Evolutionary conservation across 1,140 invertebrate species (phyloP).

Genomic region (Mesaphorura yosii): DNA sequence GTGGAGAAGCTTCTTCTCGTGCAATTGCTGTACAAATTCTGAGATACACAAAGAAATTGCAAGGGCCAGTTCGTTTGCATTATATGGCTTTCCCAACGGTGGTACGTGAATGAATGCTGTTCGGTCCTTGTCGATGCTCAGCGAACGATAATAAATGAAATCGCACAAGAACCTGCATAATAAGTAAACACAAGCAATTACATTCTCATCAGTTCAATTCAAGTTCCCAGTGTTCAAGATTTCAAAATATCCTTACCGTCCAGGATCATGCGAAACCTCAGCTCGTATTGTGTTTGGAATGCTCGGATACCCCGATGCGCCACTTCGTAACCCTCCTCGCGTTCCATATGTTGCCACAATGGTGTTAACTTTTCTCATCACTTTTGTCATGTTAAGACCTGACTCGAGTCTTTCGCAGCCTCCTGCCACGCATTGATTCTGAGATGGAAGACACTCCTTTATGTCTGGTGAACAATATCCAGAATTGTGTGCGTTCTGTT

Average conservation of each 20-base stretch:
- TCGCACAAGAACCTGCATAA: constrained; percentile 45
- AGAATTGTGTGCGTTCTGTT: constrained; percentile 40
- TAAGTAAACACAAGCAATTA: background rate
- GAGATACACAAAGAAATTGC: constrained; percentile 26
- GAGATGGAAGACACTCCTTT: constrained; percentile 34
- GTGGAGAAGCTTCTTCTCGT: constrained; percentile 10
- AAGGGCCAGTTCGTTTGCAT: constrained; percentile 24
- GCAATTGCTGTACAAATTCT: constrained; percentile 28
- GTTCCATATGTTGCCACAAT: constrained; percentile 7
- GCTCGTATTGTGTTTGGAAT: constrained; percentile 32
- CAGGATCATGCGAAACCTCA: constrained; percentile 39
- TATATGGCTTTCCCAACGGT: constrained; percentile 34
- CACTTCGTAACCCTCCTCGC: no score
- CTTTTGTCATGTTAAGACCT: constrained; percentile 37
- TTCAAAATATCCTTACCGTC: constrained; percentile 15
- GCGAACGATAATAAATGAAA: constrained; percentile 42
- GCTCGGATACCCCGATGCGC: no score
- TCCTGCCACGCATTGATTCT: constrained; percentile 33
- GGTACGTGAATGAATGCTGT: constrained; percentile 46
- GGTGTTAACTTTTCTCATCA: constrained; percentile 37
- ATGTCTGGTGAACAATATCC: constrained; percentile 39
- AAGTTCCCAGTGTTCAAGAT: background rate
- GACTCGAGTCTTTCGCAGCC: constrained; percentile 32
- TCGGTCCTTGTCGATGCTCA: constrained; percentile 36
- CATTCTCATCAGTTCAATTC: background rate